These are phyloP conservation scores for Tribolium freemani DNA, from an alignment of 2,888 invertebrate genomes.

Conservation along the genomic window DNA sequence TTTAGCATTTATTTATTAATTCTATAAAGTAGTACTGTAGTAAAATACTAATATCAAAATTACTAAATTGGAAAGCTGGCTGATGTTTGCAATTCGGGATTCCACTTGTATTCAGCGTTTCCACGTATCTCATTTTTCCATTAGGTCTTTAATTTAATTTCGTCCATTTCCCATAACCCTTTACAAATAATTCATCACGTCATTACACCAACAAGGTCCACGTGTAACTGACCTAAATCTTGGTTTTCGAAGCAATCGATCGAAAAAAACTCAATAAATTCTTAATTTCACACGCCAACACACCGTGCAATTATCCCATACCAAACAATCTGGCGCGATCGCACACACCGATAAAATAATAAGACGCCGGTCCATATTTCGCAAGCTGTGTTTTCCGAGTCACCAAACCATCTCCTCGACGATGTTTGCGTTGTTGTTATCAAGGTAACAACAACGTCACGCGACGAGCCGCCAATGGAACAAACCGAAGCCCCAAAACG, in stretches of 20 bases:
- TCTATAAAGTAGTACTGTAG: no score
- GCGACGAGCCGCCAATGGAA: slow-evolving; percentile 23
- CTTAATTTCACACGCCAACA: neutral
- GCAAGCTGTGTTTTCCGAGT: slow-evolving; percentile 1
- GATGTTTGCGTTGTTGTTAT: slow-evolving; percentile 20
- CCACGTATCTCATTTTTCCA: neutral
- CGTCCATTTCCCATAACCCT: neutral
- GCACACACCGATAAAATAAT: neutral
- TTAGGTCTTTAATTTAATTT: neutral
- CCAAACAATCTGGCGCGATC: neutral
- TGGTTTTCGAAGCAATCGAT: neutral
- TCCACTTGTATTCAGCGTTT: neutral
- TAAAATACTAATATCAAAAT: no score
- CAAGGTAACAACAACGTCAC: slow-evolving; percentile 17
- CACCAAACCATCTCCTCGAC: neutral
- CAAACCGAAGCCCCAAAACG: slow-evolving; percentile 10
- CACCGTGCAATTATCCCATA: neutral
- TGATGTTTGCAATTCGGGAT: no score
- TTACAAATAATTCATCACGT: neutral
- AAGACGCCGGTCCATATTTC: slow-evolving; percentile 4
- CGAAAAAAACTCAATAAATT: no score
- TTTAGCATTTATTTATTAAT: no score
- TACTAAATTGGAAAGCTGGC: no score
- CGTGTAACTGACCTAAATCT: neutral
- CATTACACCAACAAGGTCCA: neutral